Percentiles rank a stretch among this genome's conserved stretches.
These are phyloP conservation scores for Bombylius discolor DNA, from an alignment of 2,888 invertebrate species.

Conservation along the genomic window DNA sequence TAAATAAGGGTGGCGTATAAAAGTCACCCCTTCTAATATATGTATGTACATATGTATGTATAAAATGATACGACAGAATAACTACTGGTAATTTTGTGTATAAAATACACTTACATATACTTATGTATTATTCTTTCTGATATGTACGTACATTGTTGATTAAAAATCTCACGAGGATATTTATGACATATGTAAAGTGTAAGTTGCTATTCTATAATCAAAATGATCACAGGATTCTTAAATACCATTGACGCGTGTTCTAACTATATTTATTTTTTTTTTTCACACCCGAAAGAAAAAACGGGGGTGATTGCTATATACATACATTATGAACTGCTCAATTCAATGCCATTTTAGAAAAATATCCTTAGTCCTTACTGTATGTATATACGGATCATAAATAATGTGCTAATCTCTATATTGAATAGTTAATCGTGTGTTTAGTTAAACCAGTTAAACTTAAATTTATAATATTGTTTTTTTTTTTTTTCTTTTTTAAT, in stretches of 20 bases:
- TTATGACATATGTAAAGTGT: constrained; percentile 38
- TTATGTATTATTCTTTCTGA: too few species aligned
- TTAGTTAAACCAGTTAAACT: neutral
- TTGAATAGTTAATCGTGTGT: neutral
- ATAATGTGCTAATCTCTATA: neutral
- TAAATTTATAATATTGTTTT: too few species aligned
- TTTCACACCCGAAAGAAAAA: neutral
- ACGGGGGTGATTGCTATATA: neutral
- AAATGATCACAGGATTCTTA: neutral
- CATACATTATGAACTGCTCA: neutral
- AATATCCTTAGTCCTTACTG: neutral
- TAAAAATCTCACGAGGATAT: constrained; percentile 35
- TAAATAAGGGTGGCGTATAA: too few species aligned
- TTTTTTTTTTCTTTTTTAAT: too few species aligned
- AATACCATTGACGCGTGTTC: neutral
- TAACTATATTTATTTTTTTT: neutral
- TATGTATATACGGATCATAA: neutral
- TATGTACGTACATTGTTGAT: too few species aligned
- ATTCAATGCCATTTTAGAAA: too few species aligned
- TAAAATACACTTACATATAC: too few species aligned
- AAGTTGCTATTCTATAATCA: constrained; percentile 13
- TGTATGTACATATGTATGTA: too few species aligned
- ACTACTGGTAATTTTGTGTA: too few species aligned
- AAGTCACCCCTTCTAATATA: too few species aligned
- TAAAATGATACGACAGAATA: too few species aligned